Evolutionary conservation across 2,888 invertebrate species (phyloP).

Genomic region (Cephus runcator): DNA sequence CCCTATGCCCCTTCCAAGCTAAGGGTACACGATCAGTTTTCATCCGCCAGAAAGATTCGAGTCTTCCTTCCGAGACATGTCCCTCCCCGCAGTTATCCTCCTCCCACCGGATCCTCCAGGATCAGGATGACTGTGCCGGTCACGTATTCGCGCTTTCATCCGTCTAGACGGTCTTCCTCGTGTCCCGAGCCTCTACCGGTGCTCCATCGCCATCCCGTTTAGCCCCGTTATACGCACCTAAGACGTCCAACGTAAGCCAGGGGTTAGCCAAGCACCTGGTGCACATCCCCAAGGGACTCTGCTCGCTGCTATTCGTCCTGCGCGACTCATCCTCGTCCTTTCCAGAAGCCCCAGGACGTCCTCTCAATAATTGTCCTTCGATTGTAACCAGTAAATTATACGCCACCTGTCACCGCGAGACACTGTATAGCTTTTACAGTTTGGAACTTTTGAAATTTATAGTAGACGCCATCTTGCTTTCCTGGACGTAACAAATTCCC

Average conservation of each 20-base stretch:
- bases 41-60: neutral
- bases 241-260: constrained; percentile 54
- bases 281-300: constrained; percentile 60
- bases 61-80: neutral
- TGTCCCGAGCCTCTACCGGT: constrained; percentile 12
- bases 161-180: constrained; percentile 38
- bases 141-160: constrained; percentile 42
- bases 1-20: too few relatives aligned
- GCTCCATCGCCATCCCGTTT: neutral
- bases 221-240: constrained; percentile 32
- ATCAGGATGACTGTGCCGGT: constrained; percentile 44
- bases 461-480: neutral
- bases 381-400: constrained; percentile 14
- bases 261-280: constrained; percentile 63
- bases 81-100: neutral
- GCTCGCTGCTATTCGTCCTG: constrained; percentile 60
- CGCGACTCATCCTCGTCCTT: constrained; percentile 29
- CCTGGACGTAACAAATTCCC: neutral
- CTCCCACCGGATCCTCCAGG: neutral
- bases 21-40: neutral
- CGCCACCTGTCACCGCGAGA: constrained; percentile 9
- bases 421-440: neutral
- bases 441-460: constrained; percentile 17
- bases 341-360: neutral
- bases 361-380: constrained; percentile 23